phyloP scores from a whole-genome alignment of 2,888 invertebrate genomes.

The Hermaeophaga mercurialis region DNA sequence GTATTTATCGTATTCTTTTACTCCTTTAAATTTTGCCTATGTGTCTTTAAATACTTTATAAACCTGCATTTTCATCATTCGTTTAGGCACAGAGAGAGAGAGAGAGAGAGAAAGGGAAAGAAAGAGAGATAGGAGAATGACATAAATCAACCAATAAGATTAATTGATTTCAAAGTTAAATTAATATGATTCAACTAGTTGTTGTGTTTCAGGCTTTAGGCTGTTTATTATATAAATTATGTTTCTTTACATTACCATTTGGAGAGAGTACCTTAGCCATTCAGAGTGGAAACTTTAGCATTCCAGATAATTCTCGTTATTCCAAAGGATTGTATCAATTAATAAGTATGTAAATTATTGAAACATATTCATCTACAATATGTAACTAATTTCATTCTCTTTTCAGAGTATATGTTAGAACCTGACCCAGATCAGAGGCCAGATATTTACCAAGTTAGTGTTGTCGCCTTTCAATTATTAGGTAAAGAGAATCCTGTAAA shows the following conservation, averaged over 20 bases:
- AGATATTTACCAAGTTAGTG: slow-evolving; percentile 84
- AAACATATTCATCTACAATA: slow-evolving; percentile 19
- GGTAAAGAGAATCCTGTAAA: slow-evolving; percentile 79
- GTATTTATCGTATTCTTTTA: too few species aligned
- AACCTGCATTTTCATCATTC: too few species aligned
- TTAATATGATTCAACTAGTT: neutral
- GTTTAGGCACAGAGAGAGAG: too few species aligned
- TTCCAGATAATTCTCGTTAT: slow-evolving; percentile 81
- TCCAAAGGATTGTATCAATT: slow-evolving; percentile 73
- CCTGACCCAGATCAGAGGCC: slow-evolving; percentile 82
- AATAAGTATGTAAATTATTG: slow-evolving; percentile 64
- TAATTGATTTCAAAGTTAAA: too few species aligned
- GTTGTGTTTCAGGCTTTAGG: slow-evolving; percentile 73
- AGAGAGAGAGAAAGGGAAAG: too few species aligned
- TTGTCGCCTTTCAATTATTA: slow-evolving; percentile 71
- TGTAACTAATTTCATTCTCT: slow-evolving; percentile 19
- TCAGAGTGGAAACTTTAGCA: slow-evolving; percentile 84
- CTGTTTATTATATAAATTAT: slow-evolving; percentile 85
- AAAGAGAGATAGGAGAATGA: too few species aligned
- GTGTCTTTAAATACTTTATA: too few species aligned
- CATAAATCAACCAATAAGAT: too few species aligned
- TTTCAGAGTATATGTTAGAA: slow-evolving; percentile 79
- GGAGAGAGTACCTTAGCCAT: slow-evolving; percentile 93
- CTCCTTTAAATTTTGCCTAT: too few species aligned
- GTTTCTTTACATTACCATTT: slow-evolving; percentile 88